Base-by-base conservation (phyloP, 1,140 invertebrate genomes). In the Tetragnatha versicolor region DNA sequence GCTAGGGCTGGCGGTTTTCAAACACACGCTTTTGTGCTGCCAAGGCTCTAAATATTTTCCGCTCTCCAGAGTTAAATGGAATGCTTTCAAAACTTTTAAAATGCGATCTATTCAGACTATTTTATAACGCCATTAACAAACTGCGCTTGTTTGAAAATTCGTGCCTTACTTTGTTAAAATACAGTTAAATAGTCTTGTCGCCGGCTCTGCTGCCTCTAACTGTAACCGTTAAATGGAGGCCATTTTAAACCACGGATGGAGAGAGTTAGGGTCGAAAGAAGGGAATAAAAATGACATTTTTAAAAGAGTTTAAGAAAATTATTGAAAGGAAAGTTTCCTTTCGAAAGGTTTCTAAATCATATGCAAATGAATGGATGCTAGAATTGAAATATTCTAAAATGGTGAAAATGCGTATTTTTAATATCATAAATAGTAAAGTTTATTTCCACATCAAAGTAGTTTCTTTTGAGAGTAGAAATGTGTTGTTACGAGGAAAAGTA, bases 71-170 rank as follows among this genome's bases (percentile, higher is more conserved):
- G 49, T 70, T 55, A 70, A 70, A 39, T 33, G 68, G 42, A 61
- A 55, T 49, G 68, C 68, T 70, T 55, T 70, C 51, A 55, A 35
- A 29, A 33, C 68, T 70, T 37, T 70, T 70, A 70, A 70, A 70
- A 51, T n/a, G 22, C 68, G 35, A 70, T 70, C 68, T 70, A 70
- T 55, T 70, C 68, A 70, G 31, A 49, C 49, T 37, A 55, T 70
- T 70, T 70, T 70, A 70, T 70, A 70, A 70, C 68, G 29, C 68
- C 68, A 70, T 70, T 70, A 70, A 70, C 68, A 17, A 70, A 70
- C 68, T 70, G n/a, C 31, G 42, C 68, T 25, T 39, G 31, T 70
- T 70, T 70, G 68, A 70, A 70, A 70, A 37, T 70, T 70, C 68
- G 68, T 55, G 68, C 55, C 68, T 70, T 70, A 70, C 27, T 70